Percentiles rank a stretch among this genome's conserved stretches.
Conservation (phyloP, 2,797 vertebrate genomes). For the Nyctibius grandis region DNA sequence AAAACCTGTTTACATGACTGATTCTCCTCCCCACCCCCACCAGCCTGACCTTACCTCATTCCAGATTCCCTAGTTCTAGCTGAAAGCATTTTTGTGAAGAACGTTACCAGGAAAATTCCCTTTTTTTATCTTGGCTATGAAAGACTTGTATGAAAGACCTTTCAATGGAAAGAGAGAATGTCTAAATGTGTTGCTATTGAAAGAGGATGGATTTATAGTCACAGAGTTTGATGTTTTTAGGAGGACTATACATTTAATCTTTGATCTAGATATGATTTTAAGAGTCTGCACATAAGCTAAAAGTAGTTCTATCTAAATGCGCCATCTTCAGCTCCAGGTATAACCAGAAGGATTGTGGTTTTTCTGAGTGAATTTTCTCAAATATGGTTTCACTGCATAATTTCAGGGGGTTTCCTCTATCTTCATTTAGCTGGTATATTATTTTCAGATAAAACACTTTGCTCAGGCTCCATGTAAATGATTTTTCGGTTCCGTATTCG, state of each 20-base stretch:
- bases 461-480: not conserved
- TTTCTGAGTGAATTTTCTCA: not conserved
- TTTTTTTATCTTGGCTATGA: slow-evolving; percentile 13
- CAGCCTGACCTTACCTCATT: slow-evolving; percentile 32
- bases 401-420: not conserved
- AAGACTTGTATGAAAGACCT: slow-evolving; percentile 7
- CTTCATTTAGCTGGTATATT: not conserved
- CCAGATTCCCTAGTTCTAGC: slow-evolving; percentile 18
- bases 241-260: slow-evolving; percentile 10
- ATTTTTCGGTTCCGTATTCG: not conserved
- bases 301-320: not conserved
- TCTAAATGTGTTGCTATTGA: not conserved
- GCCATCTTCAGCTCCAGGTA: not conserved
- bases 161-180: not conserved
- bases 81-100: slow-evolving; percentile 49
- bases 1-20: slow-evolving; percentile 48
- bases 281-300: not conserved
- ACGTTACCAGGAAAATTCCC: slow-evolving; percentile 16
- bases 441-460: not conserved
- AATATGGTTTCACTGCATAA: not conserved
- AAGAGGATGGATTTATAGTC: not conserved
- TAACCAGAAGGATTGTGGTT: not conserved
- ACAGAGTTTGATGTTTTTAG: not conserved
- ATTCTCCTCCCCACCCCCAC: not conserved
- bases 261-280: slow-evolving; percentile 3